Evolutionary conservation across 2,888 invertebrate genomes (phyloP), one percentile per base, ranked within the genome.

Genomic region (Entomobrya proxima): DNA sequence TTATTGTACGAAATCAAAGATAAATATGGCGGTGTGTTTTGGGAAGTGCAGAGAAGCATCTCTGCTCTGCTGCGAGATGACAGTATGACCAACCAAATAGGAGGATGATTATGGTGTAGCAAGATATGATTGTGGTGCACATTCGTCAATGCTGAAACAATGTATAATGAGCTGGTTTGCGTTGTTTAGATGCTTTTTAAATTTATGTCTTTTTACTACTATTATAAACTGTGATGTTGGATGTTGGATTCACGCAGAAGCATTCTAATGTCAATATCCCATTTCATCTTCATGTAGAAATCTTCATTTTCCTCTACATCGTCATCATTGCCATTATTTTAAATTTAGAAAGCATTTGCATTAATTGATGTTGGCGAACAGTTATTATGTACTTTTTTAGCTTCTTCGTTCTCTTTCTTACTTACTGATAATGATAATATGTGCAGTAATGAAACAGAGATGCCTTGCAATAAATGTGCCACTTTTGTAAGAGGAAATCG

Each of bases 341-440:
- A 89, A 89, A 88, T 89, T 88, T 88, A 89, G 88, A 88, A 86
- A 78, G 74, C 88, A 89, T 89, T 89, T 89, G 88, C 88, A 89
- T 88, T 89, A 90, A 89, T 89, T 88, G 87, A 85, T 74, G 85
- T 58, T 72, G 35, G 55, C 64, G 50, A 85, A 79, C 85, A 58
- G 85, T 85, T 78, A 85, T 85, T 78, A 78, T 84, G 50, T 83
- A 9, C 37, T 18, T 58, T 50, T 35, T 75, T 52, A 18, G 21
- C 30, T 44, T n/a, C 52, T 75, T 52, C 75, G 35, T 67, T 27
- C 47, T 30, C 40, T 40, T 67, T 67, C 15, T 21, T n/a, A 11
- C 21, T 67, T 21, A 40, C 21, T 37, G 40, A 67, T 24, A 9
- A 18, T 55, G 55, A 55, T 55, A 21, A 55, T 13, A 2, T 18